Evolutionary conservation across 2,797 vertebrate genomes (phyloP), one percentile per base, ranked within the genome.

Genomic region (Oryzias dopingdopingensis): DNA sequence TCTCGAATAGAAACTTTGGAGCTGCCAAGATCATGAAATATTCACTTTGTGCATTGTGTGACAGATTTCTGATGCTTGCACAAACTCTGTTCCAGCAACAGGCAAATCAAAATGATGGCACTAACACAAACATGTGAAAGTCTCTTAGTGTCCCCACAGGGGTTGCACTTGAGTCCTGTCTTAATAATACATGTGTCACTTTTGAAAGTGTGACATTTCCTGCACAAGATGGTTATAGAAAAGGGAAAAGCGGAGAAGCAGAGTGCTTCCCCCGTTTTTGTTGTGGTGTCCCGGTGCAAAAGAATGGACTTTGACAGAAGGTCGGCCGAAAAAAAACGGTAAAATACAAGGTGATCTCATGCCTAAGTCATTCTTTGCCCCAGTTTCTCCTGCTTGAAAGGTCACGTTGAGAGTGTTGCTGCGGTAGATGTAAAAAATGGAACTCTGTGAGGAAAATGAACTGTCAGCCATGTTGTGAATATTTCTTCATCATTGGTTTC

Each of bases 131-230:
- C 66, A 64, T 73, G 85, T 79, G 80, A 90, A 86, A 83, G 76
- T 73, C n/a, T 54, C 52, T 65, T 61, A 80, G 80, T 85, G 84
- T 87, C 82, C 74, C 68, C 53, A 73, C 62, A 72, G 57, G 57
- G 60, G 64, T 70, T 59, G 74, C 86, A 65, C 72, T 81, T 37
- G 65, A 59, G 52, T 57, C 41, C 17, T 4, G 1, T 42, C 53
- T 90, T 65, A 90, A 90, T 91, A 88, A 91, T 86, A 61, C 77
- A 90, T 86, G 74, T 59, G 77, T 83, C 80, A 69, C 72, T 81
- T 29, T 53, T 0, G 22, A 44, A 63, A 70, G 78, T 79, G 85
- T 55, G 5, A 77, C 62, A 58, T 59, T 59, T 62, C 29, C 23
- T 72, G 45, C 68, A 70, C 54, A 46, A 62, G 52, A 42, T 37